Conservation (phyloP, 2,888 invertebrate genomes). For the Drosophila affinis region DNA sequence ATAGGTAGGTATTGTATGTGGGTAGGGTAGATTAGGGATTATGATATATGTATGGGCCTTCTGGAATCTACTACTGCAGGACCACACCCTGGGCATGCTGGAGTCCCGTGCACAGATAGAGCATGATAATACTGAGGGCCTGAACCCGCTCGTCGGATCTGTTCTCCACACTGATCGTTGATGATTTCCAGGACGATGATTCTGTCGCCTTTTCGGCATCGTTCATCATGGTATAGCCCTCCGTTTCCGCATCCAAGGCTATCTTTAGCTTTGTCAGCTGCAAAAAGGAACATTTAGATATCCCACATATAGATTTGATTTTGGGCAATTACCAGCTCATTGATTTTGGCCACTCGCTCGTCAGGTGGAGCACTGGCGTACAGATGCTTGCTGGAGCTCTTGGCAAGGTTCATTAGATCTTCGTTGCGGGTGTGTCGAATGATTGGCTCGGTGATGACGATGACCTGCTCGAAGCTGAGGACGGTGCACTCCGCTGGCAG, state of each 20-base stretch:
- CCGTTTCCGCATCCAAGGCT: constrained; percentile 90
- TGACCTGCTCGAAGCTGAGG: constrained; percentile 80
- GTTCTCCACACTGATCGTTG: constrained; percentile 36
- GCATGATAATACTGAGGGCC: constrained; percentile 95
- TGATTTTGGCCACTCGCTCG: constrained; percentile 91
- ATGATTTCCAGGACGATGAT: constrained; percentile 83
- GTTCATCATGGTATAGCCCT: constrained; percentile 60
- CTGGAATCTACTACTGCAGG: constrained; percentile 69
- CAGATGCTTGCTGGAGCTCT: constrained; percentile 93
- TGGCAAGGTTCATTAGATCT: constrained; percentile 93
- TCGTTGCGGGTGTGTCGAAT: constrained; percentile 86
- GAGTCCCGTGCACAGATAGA: constrained; percentile 97
- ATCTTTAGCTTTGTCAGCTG: constrained; percentile 90
- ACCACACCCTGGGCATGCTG: constrained; percentile 86
- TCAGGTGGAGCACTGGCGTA: constrained; percentile 88
- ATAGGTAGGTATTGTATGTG: neutral
- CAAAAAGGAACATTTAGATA: constrained; percentile 3
- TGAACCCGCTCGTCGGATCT: constrained; percentile 93
- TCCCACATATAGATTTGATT: neutral
- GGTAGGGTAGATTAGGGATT: neutral
- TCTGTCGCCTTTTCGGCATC: constrained; percentile 79
- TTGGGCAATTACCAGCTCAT: constrained; percentile 89
- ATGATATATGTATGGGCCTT: neutral
- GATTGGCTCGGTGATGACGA: constrained; percentile 80
- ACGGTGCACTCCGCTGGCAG: constrained; percentile 72